phyloP scores from a whole-genome alignment of 1,140 invertebrate species.

The Drosophila aff. region DNA sequence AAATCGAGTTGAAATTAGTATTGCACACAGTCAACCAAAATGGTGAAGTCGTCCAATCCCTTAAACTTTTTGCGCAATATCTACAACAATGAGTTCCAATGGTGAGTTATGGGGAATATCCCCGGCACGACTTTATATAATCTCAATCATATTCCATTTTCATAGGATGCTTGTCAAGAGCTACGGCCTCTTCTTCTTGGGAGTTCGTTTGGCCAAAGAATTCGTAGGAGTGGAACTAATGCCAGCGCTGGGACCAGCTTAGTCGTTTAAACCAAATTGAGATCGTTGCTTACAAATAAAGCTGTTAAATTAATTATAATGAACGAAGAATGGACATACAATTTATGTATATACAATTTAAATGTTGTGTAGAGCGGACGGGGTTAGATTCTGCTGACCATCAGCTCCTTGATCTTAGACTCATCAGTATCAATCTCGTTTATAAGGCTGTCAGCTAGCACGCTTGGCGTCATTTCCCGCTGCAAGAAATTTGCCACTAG shows the following conservation, averaged over 20 bases:
- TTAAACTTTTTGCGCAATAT: constrained; percentile 83
- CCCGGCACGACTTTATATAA: constrained; percentile 52
- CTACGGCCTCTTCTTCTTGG: constrained; percentile 88
- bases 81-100: constrained; percentile 87
- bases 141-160: constrained; percentile 11
- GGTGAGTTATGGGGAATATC: constrained; percentile 77
- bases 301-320: constrained; percentile 69
- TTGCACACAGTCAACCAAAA: constrained; percentile 41
- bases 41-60: constrained; percentile 74
- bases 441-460: constrained; percentile 87
- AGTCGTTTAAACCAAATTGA: constrained; percentile 57
- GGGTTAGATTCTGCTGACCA: constrained; percentile 58
- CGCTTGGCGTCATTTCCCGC: constrained; percentile 88
- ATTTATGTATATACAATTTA: constrained; percentile 34
- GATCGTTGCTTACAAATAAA: constrained; percentile 41
- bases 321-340: constrained; percentile 3
- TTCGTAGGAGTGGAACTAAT: constrained; percentile 88
- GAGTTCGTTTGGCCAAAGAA: constrained; percentile 89
- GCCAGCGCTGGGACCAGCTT: constrained; percentile 85
- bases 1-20: constrained; percentile 15
- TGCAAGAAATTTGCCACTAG: constrained; percentile 91
- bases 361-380: constrained; percentile 1
- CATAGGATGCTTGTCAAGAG: constrained; percentile 89
- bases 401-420: constrained; percentile 82
- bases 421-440: constrained; percentile 87